Evolutionary conservation across 2,888 invertebrate genomes (phyloP).

Genomic region (Bellardia bayeri): DNA sequence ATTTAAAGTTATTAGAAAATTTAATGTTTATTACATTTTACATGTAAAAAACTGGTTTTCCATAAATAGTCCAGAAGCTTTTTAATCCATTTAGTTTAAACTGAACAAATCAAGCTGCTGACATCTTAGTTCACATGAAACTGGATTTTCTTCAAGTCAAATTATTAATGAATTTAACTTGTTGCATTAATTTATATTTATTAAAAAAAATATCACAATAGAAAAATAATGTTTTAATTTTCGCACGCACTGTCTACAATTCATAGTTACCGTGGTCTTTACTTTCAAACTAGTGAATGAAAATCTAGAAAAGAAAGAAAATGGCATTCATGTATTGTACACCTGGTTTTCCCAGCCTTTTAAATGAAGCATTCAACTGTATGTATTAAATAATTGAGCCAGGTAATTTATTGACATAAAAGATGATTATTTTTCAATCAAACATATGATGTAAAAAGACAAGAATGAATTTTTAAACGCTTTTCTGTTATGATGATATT

Average conservation of each 20-base stretch:
- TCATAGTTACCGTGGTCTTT: background rate
- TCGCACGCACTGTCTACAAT: background rate
- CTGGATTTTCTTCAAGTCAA: too few relatives aligned
- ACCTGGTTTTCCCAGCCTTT: constrained; percentile 26
- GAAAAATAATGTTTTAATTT: background rate
- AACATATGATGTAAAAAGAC: constrained; percentile 26
- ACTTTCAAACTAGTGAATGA: constrained; percentile 5
- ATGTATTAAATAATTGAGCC: constrained; percentile 36
- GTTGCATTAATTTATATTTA: too few relatives aligned
- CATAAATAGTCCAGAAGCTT: too few relatives aligned
- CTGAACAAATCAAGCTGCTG: too few relatives aligned
- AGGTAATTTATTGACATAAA: constrained; percentile 44
- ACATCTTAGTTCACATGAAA: too few relatives aligned
- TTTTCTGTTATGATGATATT: background rate
- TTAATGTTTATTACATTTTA: too few relatives aligned
- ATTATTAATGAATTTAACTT: too few relatives aligned
- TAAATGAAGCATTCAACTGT: constrained; percentile 39
- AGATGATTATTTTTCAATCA: constrained; percentile 8
- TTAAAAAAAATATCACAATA: too few relatives aligned
- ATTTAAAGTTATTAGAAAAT: too few relatives aligned
- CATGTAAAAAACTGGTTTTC: too few relatives aligned
- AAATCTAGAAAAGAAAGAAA: background rate
- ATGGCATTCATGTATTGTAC: constrained; percentile 21
- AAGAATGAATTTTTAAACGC: background rate
- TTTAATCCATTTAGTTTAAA: too few relatives aligned